Percentiles rank a stretch among this genome's conserved stretches.
Conservation (phyloP, 2,888 invertebrate genomes). For the Drosophila helvetica region DNA sequence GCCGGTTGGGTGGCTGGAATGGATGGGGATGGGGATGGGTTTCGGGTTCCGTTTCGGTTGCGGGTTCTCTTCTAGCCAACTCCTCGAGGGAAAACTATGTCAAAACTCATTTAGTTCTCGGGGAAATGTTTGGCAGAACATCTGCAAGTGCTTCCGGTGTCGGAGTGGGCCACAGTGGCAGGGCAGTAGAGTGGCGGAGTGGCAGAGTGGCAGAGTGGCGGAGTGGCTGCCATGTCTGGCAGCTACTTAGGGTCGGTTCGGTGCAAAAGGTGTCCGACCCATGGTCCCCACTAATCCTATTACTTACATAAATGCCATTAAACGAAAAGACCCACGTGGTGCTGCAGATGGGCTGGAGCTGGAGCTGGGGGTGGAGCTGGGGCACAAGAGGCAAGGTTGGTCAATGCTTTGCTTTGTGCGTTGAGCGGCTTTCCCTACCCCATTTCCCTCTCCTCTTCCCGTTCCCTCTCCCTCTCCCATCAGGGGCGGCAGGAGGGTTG, state of each 20-base stretch:
- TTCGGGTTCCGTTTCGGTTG: too few relatives aligned
- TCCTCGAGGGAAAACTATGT: conserved; percentile 29
- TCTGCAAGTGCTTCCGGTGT: conserved; percentile 25
- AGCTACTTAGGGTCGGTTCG: conserved; percentile 19
- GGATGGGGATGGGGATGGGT: too few relatives aligned
- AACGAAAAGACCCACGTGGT: conserved; percentile 39
- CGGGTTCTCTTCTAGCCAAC: conserved; percentile 6
- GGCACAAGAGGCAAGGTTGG: neutral
- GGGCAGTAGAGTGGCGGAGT: neutral
- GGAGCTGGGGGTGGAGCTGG: neutral
- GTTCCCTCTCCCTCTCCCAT: too few relatives aligned
- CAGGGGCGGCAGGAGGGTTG: neutral
- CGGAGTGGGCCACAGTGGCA: neutral
- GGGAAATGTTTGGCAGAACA: conserved; percentile 28
- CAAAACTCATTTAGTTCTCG: conserved; percentile 30
- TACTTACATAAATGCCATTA: conserved; percentile 66
- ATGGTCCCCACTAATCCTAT: conserved; percentile 62
- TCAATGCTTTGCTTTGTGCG: conserved; percentile 22
- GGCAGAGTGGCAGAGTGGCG: neutral
- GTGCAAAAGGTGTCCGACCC: conserved; percentile 40
- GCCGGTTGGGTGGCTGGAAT: too few relatives aligned
- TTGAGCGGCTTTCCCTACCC: conserved; percentile 1
- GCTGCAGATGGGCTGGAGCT: neutral
- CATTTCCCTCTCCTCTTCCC: too few relatives aligned
- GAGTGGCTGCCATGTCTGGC: conserved; percentile 14